Conservation (phyloP, 2,888 invertebrate genomes). For the Autographa gamma region DNA sequence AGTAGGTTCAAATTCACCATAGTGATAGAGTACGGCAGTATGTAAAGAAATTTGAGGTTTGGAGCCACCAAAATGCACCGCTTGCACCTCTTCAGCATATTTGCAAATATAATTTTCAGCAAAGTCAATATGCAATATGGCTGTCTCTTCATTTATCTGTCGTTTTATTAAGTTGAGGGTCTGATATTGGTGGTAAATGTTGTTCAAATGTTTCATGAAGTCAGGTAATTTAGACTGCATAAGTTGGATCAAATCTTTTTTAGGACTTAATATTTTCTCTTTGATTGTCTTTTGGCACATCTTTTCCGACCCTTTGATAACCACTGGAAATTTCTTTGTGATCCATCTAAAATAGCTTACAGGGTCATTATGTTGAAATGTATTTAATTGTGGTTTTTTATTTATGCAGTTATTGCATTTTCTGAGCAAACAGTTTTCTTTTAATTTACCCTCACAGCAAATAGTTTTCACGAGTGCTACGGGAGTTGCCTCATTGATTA, state of each 20-base stretch:
- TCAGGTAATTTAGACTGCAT: background rate
- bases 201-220: conserved; percentile 3
- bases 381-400: conserved; percentile 3
- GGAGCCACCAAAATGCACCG: conserved; percentile 32
- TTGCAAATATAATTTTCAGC: conserved; percentile 32
- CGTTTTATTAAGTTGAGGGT: background rate
- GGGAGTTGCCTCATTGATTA: too few species aligned
- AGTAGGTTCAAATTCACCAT: background rate
- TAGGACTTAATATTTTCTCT: conserved; percentile 5
- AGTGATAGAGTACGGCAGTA: conserved; percentile 9
- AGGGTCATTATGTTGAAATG: background rate
- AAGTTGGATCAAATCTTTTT: conserved; percentile 1
- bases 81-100: conserved; percentile 22
- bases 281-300: conserved; percentile 8
- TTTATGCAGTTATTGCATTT: conserved; percentile 10
- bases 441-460: conserved; percentile 10
- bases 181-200: conserved; percentile 9
- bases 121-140: conserved; percentile 21
- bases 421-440: conserved; percentile 10
- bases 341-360: too few species aligned
- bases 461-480: too few species aligned
- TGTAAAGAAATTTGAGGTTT: conserved; percentile 23
- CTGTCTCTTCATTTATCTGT: background rate
- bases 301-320: conserved; percentile 14
- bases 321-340: background rate